phyloP scores from a whole-genome alignment of 2,888 invertebrate species.

The Thyatira batis region DNA sequence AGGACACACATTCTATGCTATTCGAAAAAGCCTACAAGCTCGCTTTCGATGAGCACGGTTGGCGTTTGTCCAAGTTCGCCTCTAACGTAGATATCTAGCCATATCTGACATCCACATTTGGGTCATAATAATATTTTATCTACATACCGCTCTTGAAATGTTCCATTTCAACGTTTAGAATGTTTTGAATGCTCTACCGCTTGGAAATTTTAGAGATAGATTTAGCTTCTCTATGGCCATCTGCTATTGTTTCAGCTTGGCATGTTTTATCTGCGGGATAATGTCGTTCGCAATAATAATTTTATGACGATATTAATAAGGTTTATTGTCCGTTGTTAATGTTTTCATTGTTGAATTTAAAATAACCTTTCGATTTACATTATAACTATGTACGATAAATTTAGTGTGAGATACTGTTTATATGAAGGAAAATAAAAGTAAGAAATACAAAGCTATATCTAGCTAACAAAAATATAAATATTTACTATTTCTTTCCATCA shows the following conservation, averaged over 20 bases:
- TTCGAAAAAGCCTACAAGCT: constrained; percentile 47
- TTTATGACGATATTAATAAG: no score
- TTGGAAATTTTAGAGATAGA: neutral
- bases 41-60: constrained; percentile 29
- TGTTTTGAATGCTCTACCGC: constrained; percentile 23
- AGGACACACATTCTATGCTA: constrained; percentile 44
- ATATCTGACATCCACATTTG: constrained; percentile 52
- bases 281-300: no score
- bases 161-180: constrained; percentile 21
- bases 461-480: no score
- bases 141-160: constrained; percentile 34
- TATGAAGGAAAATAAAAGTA: no score
- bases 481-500: neutral
- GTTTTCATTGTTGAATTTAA: no score
- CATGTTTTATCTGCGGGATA: no score
- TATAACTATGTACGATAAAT: no score
- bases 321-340: no score
- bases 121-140: constrained; percentile 64
- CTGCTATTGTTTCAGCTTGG: no score
- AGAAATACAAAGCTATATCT: no score
- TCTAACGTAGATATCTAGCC: constrained; percentile 46
- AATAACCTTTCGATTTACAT: no score
- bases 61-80: constrained; percentile 51
- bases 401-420: no score
- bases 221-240: neutral